Conservation (phyloP, 2,888 invertebrate species). For the Hybos culiciformis region DNA sequence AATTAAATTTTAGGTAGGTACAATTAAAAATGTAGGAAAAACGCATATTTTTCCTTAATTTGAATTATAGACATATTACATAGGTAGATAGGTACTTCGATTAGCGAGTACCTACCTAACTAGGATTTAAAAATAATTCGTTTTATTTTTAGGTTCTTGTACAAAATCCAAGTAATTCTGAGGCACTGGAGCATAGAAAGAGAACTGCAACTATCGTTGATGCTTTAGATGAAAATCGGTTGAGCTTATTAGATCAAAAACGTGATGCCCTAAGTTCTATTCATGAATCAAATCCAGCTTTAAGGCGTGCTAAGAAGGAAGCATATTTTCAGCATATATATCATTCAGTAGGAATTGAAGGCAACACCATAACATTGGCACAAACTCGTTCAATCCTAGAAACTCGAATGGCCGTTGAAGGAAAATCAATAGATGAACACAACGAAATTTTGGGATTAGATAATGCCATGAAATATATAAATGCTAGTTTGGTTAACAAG, state of each 20-base stretch:
- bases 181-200: conserved; percentile 65
- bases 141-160: conserved; percentile 47
- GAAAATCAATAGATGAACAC: conserved; percentile 91
- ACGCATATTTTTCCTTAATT: too few relatives aligned
- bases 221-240: conserved; percentile 57
- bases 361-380: conserved; percentile 88
- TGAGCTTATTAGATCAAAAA: conserved; percentile 59
- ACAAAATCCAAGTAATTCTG: conserved; percentile 68
- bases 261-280: conserved; percentile 67
- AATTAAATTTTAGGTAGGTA: background rate
- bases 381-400: conserved; percentile 87
- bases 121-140: background rate
- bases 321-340: conserved; percentile 93
- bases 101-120: too few relatives aligned
- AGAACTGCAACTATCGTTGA: conserved; percentile 81
- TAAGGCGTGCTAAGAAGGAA: conserved; percentile 81
- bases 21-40: background rate
- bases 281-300: conserved; percentile 63
- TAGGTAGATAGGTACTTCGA: too few relatives aligned
- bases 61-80: too few relatives aligned
- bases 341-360: conserved; percentile 94
- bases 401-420: conserved; percentile 71
- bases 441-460: conserved; percentile 93
- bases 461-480: conserved; percentile 86
- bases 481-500: conserved; percentile 61